These are phyloP conservation scores for Prietella phreatophila DNA, from an alignment of 2,113 vertebrate species.

Conservation along the genomic window DNA sequence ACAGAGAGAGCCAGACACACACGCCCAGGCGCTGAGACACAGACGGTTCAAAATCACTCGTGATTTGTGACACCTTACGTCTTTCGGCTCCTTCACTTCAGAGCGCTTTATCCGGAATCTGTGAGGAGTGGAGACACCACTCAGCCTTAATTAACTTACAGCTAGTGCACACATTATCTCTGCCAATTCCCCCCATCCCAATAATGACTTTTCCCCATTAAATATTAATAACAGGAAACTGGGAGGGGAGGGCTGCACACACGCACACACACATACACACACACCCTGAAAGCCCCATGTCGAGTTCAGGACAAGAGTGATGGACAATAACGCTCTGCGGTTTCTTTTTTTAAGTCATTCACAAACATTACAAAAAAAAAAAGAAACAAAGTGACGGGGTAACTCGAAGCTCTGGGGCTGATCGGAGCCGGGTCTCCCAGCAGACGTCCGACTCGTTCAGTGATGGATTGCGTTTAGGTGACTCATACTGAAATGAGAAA, in stretches of 20 bases:
- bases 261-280: too few relatives aligned
- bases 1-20: neutral
- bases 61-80: neutral
- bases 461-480: constrained; percentile 15
- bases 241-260: neutral
- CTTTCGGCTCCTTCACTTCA: constrained; percentile 25
- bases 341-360: neutral
- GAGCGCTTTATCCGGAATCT: constrained; percentile 16
- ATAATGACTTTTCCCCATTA: constrained; percentile 42
- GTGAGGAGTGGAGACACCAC: constrained; percentile 15
- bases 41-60: neutral
- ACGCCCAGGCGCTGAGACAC: too few relatives aligned
- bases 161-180: constrained; percentile 15
- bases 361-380: neutral
- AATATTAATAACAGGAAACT: constrained; percentile 34
- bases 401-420: neutral
- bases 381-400: neutral
- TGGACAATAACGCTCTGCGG: neutral
- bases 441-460: neutral
- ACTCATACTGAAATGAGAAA: constrained; percentile 23
- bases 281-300: neutral
- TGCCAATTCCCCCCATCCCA: constrained; percentile 1
- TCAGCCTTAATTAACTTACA: constrained; percentile 39
- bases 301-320: neutral
- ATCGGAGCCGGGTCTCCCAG: neutral